These are phyloP conservation scores for Struthio camelus DNA, from an alignment of 2,113 vertebrate genomes.

Conservation along the genomic window DNA sequence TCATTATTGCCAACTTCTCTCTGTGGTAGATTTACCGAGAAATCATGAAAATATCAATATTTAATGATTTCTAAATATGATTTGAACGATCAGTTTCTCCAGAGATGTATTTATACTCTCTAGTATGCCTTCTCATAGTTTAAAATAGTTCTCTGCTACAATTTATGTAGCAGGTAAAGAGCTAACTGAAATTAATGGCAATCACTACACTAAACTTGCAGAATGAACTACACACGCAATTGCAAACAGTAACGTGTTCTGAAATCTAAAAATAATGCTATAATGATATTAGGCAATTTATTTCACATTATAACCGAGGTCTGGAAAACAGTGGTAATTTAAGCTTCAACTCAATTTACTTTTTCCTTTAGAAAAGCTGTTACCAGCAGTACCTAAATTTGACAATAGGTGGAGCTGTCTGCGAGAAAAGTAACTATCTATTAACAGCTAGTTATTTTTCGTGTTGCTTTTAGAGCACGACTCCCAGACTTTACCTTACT, in stretches of 20 bases:
- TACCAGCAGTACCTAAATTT: neutral
- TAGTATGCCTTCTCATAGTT: neutral
- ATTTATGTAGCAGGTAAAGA: neutral
- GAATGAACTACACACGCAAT: neutral
- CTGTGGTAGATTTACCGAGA: neutral
- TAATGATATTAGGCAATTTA: neutral
- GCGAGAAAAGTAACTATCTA: conserved; percentile 24
- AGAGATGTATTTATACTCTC: neutral
- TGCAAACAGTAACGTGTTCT: neutral
- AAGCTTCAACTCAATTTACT: neutral
- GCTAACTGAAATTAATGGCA: neutral
- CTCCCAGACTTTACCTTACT: neutral
- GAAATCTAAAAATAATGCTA: neutral
- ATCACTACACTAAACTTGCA: neutral
- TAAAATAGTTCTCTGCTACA: neutral
- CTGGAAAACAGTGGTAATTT: neutral
- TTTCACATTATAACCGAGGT: neutral
- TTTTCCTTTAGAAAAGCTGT: neutral
- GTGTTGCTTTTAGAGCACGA: neutral
- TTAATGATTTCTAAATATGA: neutral
- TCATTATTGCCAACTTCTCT: neutral
- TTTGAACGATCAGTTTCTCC: neutral
- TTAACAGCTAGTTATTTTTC: neutral
- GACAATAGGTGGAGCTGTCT: conserved; percentile 61
- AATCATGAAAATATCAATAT: neutral